Evolutionary conservation across 1,140 invertebrate species (phyloP).

Genomic region (Hormaphis cornu): DNA sequence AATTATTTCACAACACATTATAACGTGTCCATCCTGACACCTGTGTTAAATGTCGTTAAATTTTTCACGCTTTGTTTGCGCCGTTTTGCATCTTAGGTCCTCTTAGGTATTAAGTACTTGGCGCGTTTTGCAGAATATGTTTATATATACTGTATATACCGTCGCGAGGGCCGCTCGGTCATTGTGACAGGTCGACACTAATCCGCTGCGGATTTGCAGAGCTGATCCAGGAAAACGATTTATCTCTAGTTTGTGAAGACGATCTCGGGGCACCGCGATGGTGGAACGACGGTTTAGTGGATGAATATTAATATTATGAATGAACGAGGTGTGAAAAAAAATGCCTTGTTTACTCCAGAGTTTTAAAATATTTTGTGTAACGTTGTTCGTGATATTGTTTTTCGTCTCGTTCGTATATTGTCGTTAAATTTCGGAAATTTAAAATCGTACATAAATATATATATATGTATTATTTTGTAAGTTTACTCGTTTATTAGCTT

Average conservation of each 20-base stretch:
- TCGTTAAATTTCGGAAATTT: too few species aligned
- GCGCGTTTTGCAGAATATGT: not conserved
- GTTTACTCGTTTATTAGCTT: too few species aligned
- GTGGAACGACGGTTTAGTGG: not conserved
- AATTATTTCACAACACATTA: not conserved
- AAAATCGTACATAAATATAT: too few species aligned
- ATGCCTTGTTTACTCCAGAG: not conserved
- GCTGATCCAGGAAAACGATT: constrained; percentile 9
- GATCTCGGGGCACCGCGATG: not conserved
- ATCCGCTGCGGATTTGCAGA: not conserved
- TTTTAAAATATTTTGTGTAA: not conserved
- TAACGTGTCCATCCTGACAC: not conserved
- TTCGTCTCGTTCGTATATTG: not conserved
- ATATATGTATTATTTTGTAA: too few species aligned
- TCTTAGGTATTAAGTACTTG: not conserved
- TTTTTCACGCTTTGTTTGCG: too few species aligned
- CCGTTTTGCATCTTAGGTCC: too few species aligned
- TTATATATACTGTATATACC: too few species aligned
- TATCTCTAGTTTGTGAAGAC: constrained; percentile 12
- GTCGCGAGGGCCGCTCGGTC: not conserved
- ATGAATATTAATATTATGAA: not conserved
- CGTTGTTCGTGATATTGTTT: not conserved
- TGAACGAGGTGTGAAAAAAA: not conserved
- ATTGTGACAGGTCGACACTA: constrained; percentile 9
- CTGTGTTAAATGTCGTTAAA: too few species aligned